A percentile compares a stretch with the other conserved stretches of the same genome.
Evolutionary conservation across 2,888 invertebrate genomes (phyloP).

Genomic region (Caenorhabditis afra): DNA sequence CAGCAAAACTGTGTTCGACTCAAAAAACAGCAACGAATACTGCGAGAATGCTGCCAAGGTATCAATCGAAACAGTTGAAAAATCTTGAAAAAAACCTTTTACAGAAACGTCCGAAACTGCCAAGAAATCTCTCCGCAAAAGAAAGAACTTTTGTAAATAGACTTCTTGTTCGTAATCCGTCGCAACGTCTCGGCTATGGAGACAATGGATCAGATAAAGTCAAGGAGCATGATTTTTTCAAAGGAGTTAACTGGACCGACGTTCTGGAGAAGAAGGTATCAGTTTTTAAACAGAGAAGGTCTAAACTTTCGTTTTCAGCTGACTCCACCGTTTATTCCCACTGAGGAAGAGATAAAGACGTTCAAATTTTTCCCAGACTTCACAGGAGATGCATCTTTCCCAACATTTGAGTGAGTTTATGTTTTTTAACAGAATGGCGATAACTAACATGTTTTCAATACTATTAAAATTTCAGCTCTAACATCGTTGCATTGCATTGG

Average conservation of each 20-base stretch:
- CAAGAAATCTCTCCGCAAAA: not conserved
- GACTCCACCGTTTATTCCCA: constrained; percentile 26
- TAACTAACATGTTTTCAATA: no score
- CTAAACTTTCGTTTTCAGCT: constrained; percentile 13
- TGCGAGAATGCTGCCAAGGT: constrained; percentile 22
- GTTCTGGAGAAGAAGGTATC: constrained; percentile 26
- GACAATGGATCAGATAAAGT: not conserved
- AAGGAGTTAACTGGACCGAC: constrained; percentile 21
- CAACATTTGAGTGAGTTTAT: constrained; percentile 9
- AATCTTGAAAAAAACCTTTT: not conserved
- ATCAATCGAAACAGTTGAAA: not conserved
- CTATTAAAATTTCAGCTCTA: constrained; percentile 11
- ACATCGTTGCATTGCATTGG: constrained; percentile 8
- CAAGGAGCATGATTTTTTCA: constrained; percentile 25
- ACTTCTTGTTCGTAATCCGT: constrained; percentile 16
- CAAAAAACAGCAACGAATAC: constrained; percentile 1
- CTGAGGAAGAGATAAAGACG: not conserved
- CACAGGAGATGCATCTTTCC: not conserved
- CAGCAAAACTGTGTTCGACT: constrained; percentile 7
- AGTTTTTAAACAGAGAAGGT: no score
- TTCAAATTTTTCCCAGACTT: constrained; percentile 22
- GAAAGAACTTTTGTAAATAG: constrained; percentile 32
- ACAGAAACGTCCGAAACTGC: constrained; percentile 30
- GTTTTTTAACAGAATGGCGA: not conserved
- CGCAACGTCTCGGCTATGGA: constrained; percentile 20